phyloP scores from a whole-genome alignment of 2,797 vertebrate genomes.

The Macropus fuliginosus region DNA sequence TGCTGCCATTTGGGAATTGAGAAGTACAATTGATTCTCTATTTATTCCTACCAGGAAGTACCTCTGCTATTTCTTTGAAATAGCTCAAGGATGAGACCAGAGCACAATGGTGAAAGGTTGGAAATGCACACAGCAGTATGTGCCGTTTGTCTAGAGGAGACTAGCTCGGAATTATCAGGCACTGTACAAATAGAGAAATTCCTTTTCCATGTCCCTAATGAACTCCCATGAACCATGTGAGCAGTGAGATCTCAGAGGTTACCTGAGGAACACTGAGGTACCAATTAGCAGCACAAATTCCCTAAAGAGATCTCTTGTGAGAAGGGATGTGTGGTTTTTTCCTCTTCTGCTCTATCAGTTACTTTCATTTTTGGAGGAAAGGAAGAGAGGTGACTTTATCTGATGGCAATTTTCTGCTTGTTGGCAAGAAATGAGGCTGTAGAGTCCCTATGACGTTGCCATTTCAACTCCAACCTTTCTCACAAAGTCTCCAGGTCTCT shows the following conservation, averaged over 20 bases:
- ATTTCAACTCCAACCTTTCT: background rate
- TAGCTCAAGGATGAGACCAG: conserved; percentile 45
- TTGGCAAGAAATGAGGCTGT: conserved; percentile 37
- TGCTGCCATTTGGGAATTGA: conserved; percentile 46
- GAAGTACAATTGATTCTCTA: conserved; percentile 35
- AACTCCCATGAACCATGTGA: conserved; percentile 53
- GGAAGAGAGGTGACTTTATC: background rate
- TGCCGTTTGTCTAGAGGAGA: background rate
- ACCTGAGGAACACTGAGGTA: background rate
- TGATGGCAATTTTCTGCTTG: accelerated
- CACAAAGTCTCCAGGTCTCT: background rate
- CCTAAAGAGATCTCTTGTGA: conserved; percentile 2
- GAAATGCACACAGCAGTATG: background rate
- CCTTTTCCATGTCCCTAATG: conserved; percentile 44
- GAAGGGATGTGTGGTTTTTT: background rate
- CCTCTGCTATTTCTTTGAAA: conserved; percentile 56
- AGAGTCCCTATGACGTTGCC: background rate
- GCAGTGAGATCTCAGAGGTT: conserved; percentile 27
- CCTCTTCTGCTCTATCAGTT: background rate
- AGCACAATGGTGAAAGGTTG: conserved; percentile 39
- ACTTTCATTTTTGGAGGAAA: conserved; percentile 35
- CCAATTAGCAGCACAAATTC: background rate
- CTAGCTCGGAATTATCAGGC: conserved; percentile 51
- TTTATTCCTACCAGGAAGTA: conserved; percentile 46
- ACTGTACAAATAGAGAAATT: conserved; percentile 60